phyloP scores from a whole-genome alignment of 92 coral and sea anemone genomes.

The Palythoa grandis region DNA sequence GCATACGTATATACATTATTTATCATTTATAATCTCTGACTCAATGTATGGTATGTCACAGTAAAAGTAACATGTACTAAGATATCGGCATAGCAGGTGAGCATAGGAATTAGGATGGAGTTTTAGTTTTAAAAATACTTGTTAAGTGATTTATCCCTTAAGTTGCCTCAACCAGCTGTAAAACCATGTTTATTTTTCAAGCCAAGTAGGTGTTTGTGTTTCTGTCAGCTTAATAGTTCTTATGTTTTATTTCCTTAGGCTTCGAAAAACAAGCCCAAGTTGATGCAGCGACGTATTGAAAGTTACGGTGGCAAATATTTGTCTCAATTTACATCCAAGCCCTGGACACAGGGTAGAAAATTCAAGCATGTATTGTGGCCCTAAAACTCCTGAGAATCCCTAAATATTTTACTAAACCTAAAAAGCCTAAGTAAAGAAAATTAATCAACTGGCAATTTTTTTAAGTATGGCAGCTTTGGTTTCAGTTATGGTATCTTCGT shows the following conservation, averaged over 20 bases:
- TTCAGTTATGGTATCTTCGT: too few species aligned
- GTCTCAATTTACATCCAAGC: too few species aligned
- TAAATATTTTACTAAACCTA: too few species aligned
- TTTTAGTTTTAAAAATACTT: background rate
- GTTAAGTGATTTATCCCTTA: background rate
- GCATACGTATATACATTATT: background rate
- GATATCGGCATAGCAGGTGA: background rate
- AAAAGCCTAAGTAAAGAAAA: too few species aligned
- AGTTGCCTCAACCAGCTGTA: background rate
- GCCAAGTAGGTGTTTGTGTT: background rate
- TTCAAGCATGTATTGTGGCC: too few species aligned
- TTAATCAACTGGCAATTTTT: too few species aligned
- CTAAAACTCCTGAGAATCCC: too few species aligned
- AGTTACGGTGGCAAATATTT: background rate
- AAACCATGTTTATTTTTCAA: background rate
- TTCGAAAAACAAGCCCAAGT: background rate
- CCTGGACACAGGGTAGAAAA: too few species aligned
- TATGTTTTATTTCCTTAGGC: slow-evolving; percentile 1
- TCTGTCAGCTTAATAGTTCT: slow-evolving; percentile 3
- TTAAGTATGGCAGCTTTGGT: too few species aligned
- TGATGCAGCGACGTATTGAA: background rate
- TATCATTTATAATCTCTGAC: background rate
- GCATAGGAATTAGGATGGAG: background rate
- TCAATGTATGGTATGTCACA: background rate
- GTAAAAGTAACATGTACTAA: background rate